Evolutionary conservation across 1,140 invertebrate species (phyloP).

Genomic region (Zaprionus davidi): DNA sequence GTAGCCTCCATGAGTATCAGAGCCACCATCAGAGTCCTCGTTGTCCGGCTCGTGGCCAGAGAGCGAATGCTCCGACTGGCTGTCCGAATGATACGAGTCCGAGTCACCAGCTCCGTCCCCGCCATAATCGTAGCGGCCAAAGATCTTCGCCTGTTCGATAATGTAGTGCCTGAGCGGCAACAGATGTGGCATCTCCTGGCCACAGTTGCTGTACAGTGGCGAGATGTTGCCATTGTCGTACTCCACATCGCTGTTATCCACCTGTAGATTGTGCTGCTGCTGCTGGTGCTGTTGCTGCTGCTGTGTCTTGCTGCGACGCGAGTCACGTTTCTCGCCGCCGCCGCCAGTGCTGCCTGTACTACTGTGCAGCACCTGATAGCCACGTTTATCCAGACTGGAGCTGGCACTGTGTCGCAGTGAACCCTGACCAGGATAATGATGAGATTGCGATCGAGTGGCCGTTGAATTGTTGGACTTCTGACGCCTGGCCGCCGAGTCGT

Average conservation of each 20-base stretch:
- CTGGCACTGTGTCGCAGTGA: conserved; percentile 72
- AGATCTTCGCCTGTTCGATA: conserved; percentile 92
- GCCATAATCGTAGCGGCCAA: conserved; percentile 88
- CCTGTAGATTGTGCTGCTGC: conserved; percentile 59
- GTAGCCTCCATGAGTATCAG: conserved; percentile 87
- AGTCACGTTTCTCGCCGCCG: conserved; percentile 75
- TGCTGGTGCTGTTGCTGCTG: conserved; percentile 51
- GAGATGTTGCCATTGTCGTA: conserved; percentile 87
- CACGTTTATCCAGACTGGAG: conserved; percentile 84
- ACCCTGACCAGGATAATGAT: conserved; percentile 61
- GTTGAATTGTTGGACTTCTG: conserved; percentile 71
- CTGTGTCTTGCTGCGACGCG: conserved; percentile 61
- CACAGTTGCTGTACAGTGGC: conserved; percentile 90
- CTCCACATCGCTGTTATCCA: conserved; percentile 83
- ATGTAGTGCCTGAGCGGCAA: conserved; percentile 94
- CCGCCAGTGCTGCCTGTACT: conserved; percentile 81
- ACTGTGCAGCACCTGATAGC: conserved; percentile 84
- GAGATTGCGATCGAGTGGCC: conserved; percentile 62
- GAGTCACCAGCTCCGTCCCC: conserved; percentile 87
- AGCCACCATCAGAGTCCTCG: conserved; percentile 88
- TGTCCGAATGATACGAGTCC: conserved; percentile 88
- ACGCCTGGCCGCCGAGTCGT: conserved; percentile 69
- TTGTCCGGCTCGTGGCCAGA: conserved; percentile 89
- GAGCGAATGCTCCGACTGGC: conserved; percentile 85
- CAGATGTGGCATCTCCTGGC: conserved; percentile 89